Evolutionary conservation across 2,113 vertebrate species (phyloP), one percentile per base, ranked within the genome.

Genomic region (Morone saxatilis): DNA sequence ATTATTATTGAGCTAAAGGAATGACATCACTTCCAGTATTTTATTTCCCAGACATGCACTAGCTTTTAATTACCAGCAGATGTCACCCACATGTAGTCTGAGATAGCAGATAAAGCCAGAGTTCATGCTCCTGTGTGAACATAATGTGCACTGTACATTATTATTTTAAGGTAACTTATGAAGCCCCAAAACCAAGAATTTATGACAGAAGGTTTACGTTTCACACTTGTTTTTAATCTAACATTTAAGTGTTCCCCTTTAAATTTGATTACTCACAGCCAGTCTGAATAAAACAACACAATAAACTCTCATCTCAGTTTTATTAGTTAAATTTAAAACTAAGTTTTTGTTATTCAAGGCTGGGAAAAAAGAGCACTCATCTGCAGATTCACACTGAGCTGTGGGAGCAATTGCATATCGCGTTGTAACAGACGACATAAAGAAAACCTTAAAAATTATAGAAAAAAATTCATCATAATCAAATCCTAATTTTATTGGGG

Each of bases 51-150:
- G 7, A 31, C 25, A 0, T 91, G 89, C 86, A 94, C 68, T 72
- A 41, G 13, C 45, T 10, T 45, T 25, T 14, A 20, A 17, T n/a
- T 0, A 17, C 90, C 93, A 88, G 60, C 76, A 94, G 93, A 83
- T 92, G 93, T 88, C 93, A 40, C 71, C 66, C 76, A 65, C 16
- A 25, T 53, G 40, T 22, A 77, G 69, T 5, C n/a, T n/a, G 2
- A 81, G 13, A 84, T 65, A 48, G 1, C 20, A 36, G 11, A 20
- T 13, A 19, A 0, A 9, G 12, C 3, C 3, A 69, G 53, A 36
- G 0, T 7, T 1, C 0, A 16, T 62, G 74, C 45, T 74, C 10
- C 19, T 61, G 63, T 7, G 19, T 20, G 10, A 84, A 71, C 50
- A 63, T 19, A 12, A 25, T 54, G 6, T 13, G 6, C 5, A 56